Conservation (phyloP, 2,797 vertebrate species). For the Peromyscus nudipes region DNA sequence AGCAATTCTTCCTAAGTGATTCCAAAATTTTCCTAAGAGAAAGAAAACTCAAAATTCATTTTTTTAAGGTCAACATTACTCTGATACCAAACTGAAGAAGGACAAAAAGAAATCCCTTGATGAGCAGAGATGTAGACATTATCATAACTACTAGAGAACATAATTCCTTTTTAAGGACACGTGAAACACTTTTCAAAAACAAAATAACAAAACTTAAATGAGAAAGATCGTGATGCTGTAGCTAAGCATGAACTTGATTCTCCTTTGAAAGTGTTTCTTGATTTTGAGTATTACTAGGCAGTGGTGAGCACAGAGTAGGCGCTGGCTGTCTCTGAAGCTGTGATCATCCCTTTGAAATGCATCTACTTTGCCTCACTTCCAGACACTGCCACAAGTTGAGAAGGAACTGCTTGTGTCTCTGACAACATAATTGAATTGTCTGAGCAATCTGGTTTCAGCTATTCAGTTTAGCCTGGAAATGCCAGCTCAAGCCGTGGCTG, state of each 20-base stretch:
- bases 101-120: background rate
- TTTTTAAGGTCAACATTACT: background rate
- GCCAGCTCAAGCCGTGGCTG: constrained; percentile 51
- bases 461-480: constrained; percentile 64
- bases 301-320: background rate
- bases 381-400: constrained; percentile 30
- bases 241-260: constrained; percentile 23
- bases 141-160: background rate
- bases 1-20: background rate
- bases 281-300: background rate
- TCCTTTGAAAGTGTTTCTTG: constrained; percentile 18
- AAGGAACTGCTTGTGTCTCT: constrained; percentile 56
- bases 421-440: constrained; percentile 58
- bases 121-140: background rate
- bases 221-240: background rate
- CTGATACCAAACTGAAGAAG: background rate
- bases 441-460: constrained; percentile 56
- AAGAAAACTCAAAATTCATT: background rate
- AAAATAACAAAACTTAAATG: background rate
- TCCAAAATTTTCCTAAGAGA: background rate
- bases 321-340: constrained; percentile 52
- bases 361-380: constrained; percentile 33
- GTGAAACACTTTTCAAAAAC: constrained; percentile 40
- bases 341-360: constrained; percentile 46
- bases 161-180: background rate